Evolutionary conservation across 2,888 invertebrate species (phyloP), one percentile per base, ranked within the genome.

Genomic region (Frankliniella intonsa): DNA sequence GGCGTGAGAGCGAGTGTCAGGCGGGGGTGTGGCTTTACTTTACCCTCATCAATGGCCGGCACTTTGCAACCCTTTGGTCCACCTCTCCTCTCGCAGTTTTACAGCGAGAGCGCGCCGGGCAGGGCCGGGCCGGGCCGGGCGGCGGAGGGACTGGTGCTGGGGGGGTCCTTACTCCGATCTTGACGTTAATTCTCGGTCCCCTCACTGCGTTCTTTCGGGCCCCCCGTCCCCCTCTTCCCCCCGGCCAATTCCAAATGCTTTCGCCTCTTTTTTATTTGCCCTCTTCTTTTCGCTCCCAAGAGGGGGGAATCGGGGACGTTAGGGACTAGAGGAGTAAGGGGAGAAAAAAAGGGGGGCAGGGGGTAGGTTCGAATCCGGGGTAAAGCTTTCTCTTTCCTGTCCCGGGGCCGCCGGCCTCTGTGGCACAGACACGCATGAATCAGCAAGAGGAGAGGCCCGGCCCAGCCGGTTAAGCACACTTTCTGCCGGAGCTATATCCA

Each of bases 1-100:
- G 14, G 62, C 62, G 62, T 62, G 62, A 62, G 62, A 62, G 62
- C 62, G 62, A 62, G 62, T 14, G 62, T 62, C 62, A 62, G 62
- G 62, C 38, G 38, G 38, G 38, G 38, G 38, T 38, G 38, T 38
- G 38, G 38, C 38, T 62, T n/a, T n/a, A 62, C 62, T 62, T 62
- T 62, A 62, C 62, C 14, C 62, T 62, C 62, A 62, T 62, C 62
- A 62, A 12, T 62, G 62, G 19, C 62, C 62, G 7, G 19, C 62
- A 62, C 62, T 62, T 62, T 62, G 62, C 62, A 62, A 14, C 17
- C 62, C 62, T 62, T 62, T 62, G 38, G 38, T 38, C 38, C 38
- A 38, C 38, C 38, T 38, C 38, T 38, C 38, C 38, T 38, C 38
- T 38, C 38, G 38, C 38, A 38, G 38, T 38, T 38, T 38, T 38